Evolutionary conservation across 2,113 vertebrate species (phyloP).

Genomic region (Salvelinus fontinalis): DNA sequence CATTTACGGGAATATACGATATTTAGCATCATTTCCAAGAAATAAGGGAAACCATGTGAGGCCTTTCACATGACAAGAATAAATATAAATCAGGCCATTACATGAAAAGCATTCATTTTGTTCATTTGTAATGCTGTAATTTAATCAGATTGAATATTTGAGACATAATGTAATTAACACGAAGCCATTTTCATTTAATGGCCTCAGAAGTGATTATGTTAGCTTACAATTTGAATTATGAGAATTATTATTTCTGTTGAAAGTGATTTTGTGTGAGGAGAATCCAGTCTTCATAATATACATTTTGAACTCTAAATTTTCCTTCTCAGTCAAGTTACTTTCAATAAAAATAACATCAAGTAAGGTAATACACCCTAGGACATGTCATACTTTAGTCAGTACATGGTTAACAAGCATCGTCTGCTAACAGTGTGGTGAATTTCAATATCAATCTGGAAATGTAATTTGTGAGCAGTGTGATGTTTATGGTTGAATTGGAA

Average conservation of each 20-base stretch:
- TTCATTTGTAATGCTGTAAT: slow-evolving; percentile 79
- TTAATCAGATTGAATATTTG: slow-evolving; percentile 80
- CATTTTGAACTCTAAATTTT: background rate
- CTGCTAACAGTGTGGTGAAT: background rate
- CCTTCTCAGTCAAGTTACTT: background rate
- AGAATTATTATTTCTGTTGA: slow-evolving; percentile 25
- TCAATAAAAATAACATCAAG: too few relatives aligned
- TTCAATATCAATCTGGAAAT: background rate
- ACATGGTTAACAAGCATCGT: slow-evolving; percentile 1
- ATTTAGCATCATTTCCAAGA: background rate
- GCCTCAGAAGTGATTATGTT: slow-evolving; percentile 49
- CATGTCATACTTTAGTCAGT: background rate
- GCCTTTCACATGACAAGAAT: slow-evolving; percentile 1
- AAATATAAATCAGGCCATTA: background rate
- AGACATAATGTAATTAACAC: slow-evolving; percentile 81
- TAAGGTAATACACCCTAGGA: too few relatives aligned
- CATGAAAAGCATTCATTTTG: slow-evolving; percentile 63
- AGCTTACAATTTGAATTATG: slow-evolving; percentile 8
- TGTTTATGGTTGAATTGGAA: slow-evolving; percentile 7
- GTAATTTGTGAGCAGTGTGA: background rate
- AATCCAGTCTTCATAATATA: background rate
- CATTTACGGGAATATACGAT: too few relatives aligned
- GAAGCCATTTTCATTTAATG: slow-evolving; percentile 85
- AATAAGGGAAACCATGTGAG: background rate
- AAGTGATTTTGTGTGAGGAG: background rate